Conservation (phyloP, 2,888 invertebrate genomes). For the Oxycera nigricornis region DNA sequence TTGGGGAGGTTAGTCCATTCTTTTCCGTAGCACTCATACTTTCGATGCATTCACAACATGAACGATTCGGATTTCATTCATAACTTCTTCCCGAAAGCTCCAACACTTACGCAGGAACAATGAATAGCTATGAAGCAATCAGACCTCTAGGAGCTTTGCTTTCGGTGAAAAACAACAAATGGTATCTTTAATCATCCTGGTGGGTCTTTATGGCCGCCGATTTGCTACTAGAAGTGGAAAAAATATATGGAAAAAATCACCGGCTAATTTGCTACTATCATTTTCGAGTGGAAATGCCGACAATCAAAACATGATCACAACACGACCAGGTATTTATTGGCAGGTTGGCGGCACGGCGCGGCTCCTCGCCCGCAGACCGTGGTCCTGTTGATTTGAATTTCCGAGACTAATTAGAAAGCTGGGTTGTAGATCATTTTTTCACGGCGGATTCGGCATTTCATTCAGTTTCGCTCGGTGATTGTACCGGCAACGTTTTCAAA, state of each 20-base stretch:
- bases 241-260: not conserved
- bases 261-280: constrained; percentile 35
- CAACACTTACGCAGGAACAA: not conserved
- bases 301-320: constrained; percentile 24
- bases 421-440: not conserved
- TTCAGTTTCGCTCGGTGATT: not conserved
- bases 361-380: not conserved
- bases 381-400: constrained; percentile 20
- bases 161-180: not conserved
- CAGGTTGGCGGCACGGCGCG: not conserved
- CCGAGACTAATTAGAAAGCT: constrained; percentile 34
- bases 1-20: too few species aligned
- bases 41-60: not conserved
- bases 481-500: not conserved
- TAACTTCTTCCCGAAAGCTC: not conserved
- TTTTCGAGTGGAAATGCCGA: constrained; percentile 28
- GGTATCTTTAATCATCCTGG: constrained; percentile 15
- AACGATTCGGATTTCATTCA: constrained; percentile 25
- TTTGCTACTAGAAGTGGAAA: not conserved
- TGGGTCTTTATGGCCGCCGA: constrained; percentile 8
- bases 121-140: not conserved
- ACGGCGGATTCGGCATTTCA: not conserved
- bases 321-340: not conserved
- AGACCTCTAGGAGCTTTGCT: not conserved
- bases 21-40: too few species aligned